Base-by-base conservation (phyloP, 2,797 vertebrate genomes). In the Enteromius argenteus region DNA sequence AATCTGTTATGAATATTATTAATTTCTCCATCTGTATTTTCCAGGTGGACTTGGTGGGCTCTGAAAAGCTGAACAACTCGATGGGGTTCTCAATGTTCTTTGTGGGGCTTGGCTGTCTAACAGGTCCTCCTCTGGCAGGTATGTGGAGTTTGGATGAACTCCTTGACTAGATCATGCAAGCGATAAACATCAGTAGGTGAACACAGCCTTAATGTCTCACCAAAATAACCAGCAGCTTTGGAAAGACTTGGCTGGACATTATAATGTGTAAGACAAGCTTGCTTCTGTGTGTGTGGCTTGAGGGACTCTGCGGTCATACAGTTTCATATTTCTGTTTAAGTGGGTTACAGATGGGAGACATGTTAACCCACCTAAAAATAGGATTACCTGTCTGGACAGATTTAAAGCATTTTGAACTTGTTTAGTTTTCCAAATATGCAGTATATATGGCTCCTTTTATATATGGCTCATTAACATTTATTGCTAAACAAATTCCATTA, bases 81-180 rank as follows among this genome's bases (percentile, higher is more conserved):
- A 93, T 98, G 94, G 98, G 98, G 3, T 95, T 97, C 90, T 95
- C 97, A 58, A 91, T 95, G 93, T 98, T 99, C 92, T 98, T 99
- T 80, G 95, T 96, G 23, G 98, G 97, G 49, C 89, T 96, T 32
- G 96, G 96, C 71, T 94, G 97, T 87, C 92, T 98, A 69, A 96
- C 94, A 1, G 97, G 97, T 85, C 97, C 97, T 90, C 97, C 97
- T 46, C 83, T 97, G 78, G 97, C 98, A 96, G 97, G 97, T 99
- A 94, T 46, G 56, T 67, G 35, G n/a, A 67, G 74, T 30, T 67
- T 67, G 66, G 51, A 42, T 27, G 78, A 76, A 64, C 19, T 64
- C 30, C 39, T 68, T 66, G 56, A 66, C 19, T 76, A 69, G 42
- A 75, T 83, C 30, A 75, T 15, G 23, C 8, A 78, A 86, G 13